Base-by-base conservation (phyloP, 1,140 invertebrate species). In the Drosophila punjabiensis region DNA sequence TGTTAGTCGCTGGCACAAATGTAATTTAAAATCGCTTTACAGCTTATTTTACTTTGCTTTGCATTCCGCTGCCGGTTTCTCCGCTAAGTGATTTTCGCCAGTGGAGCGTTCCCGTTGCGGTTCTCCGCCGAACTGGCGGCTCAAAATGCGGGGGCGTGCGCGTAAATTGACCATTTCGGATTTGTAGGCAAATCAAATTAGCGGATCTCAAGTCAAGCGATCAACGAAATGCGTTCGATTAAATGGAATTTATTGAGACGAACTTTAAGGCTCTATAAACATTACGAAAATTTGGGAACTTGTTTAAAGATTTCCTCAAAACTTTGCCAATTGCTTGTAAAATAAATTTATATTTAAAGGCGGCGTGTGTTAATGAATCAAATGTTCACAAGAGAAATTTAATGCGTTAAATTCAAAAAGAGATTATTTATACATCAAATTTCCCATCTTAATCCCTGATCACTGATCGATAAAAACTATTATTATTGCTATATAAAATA, bases 11-110 rank as follows among this genome's bases (percentile, higher is more conserved):
- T 20, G 41, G 18, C 53, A 33, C 14, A 77, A 63, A 80, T 88
- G 61, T 85, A 85, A 81, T 85, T 76, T 75, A 75, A 58, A 58
- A 84, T 64, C 71, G 71, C 68, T 79, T 89, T 76, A 83, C 85
- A 88, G 85, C 64, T 79, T 68, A 81, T 76, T 89, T 76, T 16
- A 20, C 66, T 81, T 68, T 41, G 62, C 50, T 67, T 47, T 32
- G 39, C 76, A 85, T 75, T 75, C 65, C 58, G 33, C 52, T 45
- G 41, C 52, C 59, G 64, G 50, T 66, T 66, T 39, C 60, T 58
- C 56, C 39, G 81, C 78, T 89, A 84, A 88, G 77, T 84, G 81
- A 84, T 89, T 88, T 83, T 61, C 48, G 66, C 18, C 81, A 78
- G 48, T 78, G 81, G 52, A 89, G 77, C 84, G 67, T 53, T 43